Evolutionary conservation across 1,140 invertebrate genomes (phyloP), one percentile per base, ranked within the genome.

Genomic region (Pissodes strobi): DNA sequence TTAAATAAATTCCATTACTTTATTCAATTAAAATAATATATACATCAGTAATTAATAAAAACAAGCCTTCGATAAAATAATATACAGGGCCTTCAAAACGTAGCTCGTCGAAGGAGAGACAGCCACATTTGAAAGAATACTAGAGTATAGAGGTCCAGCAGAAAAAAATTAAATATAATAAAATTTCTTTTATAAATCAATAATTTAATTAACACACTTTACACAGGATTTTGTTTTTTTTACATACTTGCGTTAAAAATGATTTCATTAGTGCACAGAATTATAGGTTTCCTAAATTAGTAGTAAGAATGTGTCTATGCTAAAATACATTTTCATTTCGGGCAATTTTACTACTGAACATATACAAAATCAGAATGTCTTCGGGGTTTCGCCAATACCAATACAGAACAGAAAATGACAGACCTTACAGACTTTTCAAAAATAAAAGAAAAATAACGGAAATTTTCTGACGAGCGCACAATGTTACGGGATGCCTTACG

Each of bases 1-100:
- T 66, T 59, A 66, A 66, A 66, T 59, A 66, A 60, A 49, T 48
- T 66, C 39, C 48, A 51, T 65, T 27, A 52, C 25, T 52, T 52
- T 52, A 52, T 52, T 52, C 25, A 49, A 23, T 49, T 49, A 49
- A 49, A 49, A 49, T 49, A 49, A 49, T 49, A 49, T 49, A n/a
- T 49, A 49, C 46, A 49, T 27, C 30, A n/a, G n/a, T n/a, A 25
- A 49, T 22, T 46, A 59, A 43, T 39, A 39, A 63, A 52, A 61
- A 61, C 59, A 61, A 61, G 38, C 34, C 25, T 52, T 52, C 48
- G 30, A 52, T 51, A 62, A 52, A 41, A 52, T 34, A 62, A 62
- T 62, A 62, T 52, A 62, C 51, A 52, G 22, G 37, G 37, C 30
- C 25, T 9, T 27, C 25, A 27, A 27, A 27, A 5, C 3, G 19